phyloP scores from a whole-genome alignment of 2,113 vertebrate species.

The Trochalopteron elliotii region DNA sequence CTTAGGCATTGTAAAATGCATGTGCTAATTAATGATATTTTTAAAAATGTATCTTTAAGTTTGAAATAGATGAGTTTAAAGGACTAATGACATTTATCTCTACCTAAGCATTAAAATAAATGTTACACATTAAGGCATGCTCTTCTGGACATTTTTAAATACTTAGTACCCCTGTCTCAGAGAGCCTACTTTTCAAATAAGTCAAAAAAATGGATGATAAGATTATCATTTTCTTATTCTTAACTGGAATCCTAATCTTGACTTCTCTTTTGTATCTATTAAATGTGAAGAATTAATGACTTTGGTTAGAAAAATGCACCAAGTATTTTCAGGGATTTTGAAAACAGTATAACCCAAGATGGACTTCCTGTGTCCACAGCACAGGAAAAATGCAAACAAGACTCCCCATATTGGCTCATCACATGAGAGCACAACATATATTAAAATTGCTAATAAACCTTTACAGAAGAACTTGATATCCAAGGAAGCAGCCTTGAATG shows the following conservation, averaged over 20 bases:
- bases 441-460: background rate
- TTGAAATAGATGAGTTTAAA: background rate
- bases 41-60: rapidly evolving
- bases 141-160: background rate
- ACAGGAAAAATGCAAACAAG: background rate
- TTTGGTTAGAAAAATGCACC: background rate
- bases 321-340: background rate
- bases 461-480: background rate
- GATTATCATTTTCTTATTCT: background rate
- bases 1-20: background rate
- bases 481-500: background rate
- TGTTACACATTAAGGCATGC: background rate
- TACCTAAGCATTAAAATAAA: background rate
- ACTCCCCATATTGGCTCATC: background rate
- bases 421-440: background rate
- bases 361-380: background rate
- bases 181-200: background rate
- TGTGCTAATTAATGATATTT: background rate
- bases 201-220: background rate
- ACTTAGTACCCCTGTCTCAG: background rate
- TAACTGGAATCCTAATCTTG: background rate
- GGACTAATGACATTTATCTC: background rate
- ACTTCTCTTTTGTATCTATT: background rate
- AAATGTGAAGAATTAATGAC: background rate
- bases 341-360: background rate